A percentile compares a stretch with the other conserved stretches of the same genome.
These are phyloP conservation scores for Agrotis clavis DNA, from an alignment of 2,888 invertebrate genomes.

Conservation along the genomic window DNA sequence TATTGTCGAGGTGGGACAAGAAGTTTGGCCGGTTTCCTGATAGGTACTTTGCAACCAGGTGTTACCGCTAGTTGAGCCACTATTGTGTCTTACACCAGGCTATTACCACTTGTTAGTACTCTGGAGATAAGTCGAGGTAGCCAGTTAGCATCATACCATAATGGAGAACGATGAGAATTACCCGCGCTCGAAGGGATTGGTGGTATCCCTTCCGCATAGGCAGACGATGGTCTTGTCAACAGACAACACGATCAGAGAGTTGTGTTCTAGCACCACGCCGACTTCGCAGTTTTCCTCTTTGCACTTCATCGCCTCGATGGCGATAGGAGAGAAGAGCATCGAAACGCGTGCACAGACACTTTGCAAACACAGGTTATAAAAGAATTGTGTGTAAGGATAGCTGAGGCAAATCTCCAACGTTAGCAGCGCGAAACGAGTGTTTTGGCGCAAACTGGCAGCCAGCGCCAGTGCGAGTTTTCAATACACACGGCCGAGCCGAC, in stretches of 20 bases:
- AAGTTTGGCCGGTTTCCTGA: conserved; percentile 17
- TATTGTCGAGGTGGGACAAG: conserved; percentile 19
- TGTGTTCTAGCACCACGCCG: conserved; percentile 89
- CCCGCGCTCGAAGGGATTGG: conserved; percentile 90
- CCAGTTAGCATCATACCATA: conserved; percentile 74
- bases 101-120: conserved; percentile 64
- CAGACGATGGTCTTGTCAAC: conserved; percentile 90
- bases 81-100: conserved; percentile 47
- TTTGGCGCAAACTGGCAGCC: conserved; percentile 87
- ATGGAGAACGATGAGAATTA: conserved; percentile 81
- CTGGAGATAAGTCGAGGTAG: conserved; percentile 69
- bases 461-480: conserved; percentile 82
- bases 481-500: conserved; percentile 84
- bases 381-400: conserved; percentile 66
- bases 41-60: conserved; percentile 35
- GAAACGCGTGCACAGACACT: conserved; percentile 86
- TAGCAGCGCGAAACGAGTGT: conserved; percentile 80
- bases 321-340: conserved; percentile 90
- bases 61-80: conserved; percentile 51
- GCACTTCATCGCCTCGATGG: conserved; percentile 91
- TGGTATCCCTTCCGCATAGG: conserved; percentile 88
- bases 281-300: conserved; percentile 91
- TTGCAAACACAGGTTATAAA: conserved; percentile 72
- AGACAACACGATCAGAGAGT: conserved; percentile 89
- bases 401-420: conserved; percentile 78